Conservation (phyloP, 2,113 vertebrate species). For the Reinhardtius hippoglossoides region DNA sequence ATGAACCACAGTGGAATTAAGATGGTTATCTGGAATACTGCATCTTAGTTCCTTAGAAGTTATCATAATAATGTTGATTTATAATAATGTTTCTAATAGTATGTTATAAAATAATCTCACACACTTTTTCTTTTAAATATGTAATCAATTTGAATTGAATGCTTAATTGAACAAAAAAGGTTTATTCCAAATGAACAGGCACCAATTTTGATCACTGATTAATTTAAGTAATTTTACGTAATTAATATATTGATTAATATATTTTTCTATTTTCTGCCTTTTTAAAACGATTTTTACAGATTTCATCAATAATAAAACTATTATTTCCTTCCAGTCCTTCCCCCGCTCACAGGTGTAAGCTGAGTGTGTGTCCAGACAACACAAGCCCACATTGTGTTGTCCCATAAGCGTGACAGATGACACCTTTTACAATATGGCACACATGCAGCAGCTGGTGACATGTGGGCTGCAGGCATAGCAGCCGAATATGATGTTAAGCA, state of each 20-base stretch:
- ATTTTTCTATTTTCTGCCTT: no score
- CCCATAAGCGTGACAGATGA: conserved; percentile 41
- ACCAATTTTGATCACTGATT: neutral
- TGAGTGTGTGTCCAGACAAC: neutral
- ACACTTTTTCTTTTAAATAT: no score
- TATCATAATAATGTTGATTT: neutral
- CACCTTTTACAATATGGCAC: conserved; percentile 14
- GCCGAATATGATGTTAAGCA: neutral
- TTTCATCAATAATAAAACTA: neutral
- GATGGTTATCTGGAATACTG: neutral
- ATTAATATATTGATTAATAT: no score
- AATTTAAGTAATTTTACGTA: neutral
- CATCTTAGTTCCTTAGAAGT: neutral
- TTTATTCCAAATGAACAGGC: neutral
- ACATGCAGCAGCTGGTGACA: conserved; percentile 41
- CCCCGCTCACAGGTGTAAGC: neutral
- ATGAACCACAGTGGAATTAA: conserved; percentile 4
- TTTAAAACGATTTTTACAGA: no score
- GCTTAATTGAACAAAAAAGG: neutral
- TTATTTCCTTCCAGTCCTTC: no score
- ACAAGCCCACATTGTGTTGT: conserved; percentile 22
- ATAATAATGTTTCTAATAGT: no score
- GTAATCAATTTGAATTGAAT: neutral
- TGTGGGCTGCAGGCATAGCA: conserved; percentile 6
- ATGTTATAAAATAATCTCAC: no score